Evolutionary conservation across 2,797 vertebrate species (phyloP), one percentile per base, ranked within the genome.

Genomic region (Phrynocephalus guinanensis): DNA sequence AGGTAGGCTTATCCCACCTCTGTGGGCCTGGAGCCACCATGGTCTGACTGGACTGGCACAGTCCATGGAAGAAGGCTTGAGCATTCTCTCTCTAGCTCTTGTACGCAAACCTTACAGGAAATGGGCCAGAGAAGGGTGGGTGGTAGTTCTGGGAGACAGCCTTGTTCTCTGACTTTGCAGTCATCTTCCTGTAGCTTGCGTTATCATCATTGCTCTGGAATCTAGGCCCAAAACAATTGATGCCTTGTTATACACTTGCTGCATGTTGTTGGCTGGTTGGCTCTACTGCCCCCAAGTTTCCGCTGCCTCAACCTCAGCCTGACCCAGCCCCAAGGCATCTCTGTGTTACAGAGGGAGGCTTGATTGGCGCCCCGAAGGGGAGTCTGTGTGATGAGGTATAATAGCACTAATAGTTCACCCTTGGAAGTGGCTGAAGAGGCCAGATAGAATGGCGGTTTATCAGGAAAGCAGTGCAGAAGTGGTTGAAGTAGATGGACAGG

Each of bases 151-250:
- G n/a, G 30, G 66, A 79, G 33, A 70, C 33, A 63, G 79, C 38
- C 52, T 56, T 68, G 60, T 56, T 80, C 33, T 76, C 18, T 33
- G 50, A 6, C 79, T 75, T 38, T 81, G 71, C 30, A 66, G 33
- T 79, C 60, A 76, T 56, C 50, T 16, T 67, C 50, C 16, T 52
- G 60, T 38, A 28, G 24, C n/a, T 48, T 33, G 10, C 13, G 44
- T 48, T 80, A 44, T 77, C 24, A 80, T 88, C 83, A 88, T 71
- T 76, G 30, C 83, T 88, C 48, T 76, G 87, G 87, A 88, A 88
- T 88, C 83, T 1, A 16, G 60, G 78, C 24, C 60, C 83, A 6
- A 26, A 84, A 88, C 87, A 88, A 88, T 88, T 10, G 22, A 24
- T 1, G n/a, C 70, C 71, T 88, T 88, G 87, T 88, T n/a, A 3